phyloP scores from a whole-genome alignment of 2,797 vertebrate genomes.

The Premnoplex brunnescens region DNA sequence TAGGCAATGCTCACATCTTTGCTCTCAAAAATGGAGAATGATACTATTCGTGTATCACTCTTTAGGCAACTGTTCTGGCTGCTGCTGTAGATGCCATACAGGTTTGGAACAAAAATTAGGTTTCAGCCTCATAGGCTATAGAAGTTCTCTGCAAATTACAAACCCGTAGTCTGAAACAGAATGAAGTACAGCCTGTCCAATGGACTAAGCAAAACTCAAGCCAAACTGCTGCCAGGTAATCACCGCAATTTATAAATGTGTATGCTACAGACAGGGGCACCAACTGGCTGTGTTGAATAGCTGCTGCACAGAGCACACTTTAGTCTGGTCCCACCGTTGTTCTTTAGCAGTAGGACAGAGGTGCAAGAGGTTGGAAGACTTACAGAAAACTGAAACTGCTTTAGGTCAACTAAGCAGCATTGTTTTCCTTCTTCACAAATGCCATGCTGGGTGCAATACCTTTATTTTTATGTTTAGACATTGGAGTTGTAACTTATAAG shows the following conservation, averaged over 20 bases:
- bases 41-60: not conserved
- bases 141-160: not conserved
- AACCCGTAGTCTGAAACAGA: not conserved
- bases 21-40: not conserved
- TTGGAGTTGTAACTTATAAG: not conserved
- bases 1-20: not conserved
- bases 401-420: not conserved
- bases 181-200: not conserved
- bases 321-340: not conserved
- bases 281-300: not conserved
- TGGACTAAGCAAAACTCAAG: not conserved
- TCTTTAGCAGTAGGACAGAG: not conserved
- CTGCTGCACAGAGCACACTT: not conserved
- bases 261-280: not conserved
- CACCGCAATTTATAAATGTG: not conserved
- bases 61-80: not conserved
- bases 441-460: not conserved
- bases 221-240: not conserved
- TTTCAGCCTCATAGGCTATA: not conserved
- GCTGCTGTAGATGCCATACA: not conserved
- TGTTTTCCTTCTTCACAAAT: not conserved
- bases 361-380: not conserved
- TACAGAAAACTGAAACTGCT: not conserved
- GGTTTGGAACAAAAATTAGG: not conserved
- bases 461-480: not conserved